phyloP scores from a whole-genome alignment of 2,113 vertebrate genomes.

The Dasyprocta punctata region DNA sequence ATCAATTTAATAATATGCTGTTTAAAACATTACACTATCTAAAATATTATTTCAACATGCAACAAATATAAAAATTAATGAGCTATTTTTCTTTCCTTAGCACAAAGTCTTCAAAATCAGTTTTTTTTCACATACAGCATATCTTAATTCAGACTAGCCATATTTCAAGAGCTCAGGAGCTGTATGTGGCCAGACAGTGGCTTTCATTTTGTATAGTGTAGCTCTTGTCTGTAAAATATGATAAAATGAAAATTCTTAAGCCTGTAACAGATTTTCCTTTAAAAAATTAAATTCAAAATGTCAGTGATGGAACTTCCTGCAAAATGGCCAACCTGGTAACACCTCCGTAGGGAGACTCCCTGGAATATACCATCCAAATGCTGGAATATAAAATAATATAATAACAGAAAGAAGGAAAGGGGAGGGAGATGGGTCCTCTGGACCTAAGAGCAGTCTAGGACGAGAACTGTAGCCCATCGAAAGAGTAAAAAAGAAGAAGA shows the following conservation, averaged over 20 bases:
- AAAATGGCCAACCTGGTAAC: too few species aligned
- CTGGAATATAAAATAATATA: too few species aligned
- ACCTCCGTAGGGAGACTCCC: too few species aligned
- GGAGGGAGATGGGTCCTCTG: too few species aligned
- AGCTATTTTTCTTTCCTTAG: background rate
- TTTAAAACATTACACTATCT: background rate
- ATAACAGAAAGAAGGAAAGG: too few species aligned
- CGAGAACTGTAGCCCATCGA: too few species aligned
- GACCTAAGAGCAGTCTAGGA: too few species aligned
- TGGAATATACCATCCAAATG: too few species aligned
- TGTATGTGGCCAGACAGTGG: background rate
- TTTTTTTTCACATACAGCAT: background rate
- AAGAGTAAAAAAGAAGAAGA: too few species aligned
- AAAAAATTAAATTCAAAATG: slow-evolving; percentile 39
- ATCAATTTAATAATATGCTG: background rate
- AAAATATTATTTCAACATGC: background rate
- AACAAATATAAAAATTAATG: background rate
- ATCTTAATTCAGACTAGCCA: background rate
- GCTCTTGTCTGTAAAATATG: background rate
- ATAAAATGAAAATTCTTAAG: slow-evolving; percentile 29
- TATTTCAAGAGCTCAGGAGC: background rate
- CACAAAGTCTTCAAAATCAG: background rate
- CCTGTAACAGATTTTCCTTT: slow-evolving; percentile 9
- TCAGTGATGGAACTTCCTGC: too few species aligned
- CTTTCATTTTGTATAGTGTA: background rate